Evolutionary conservation across 2,797 vertebrate species (phyloP), one percentile per base, ranked within the genome.

Genomic region (Neopelma chrysocephalum): DNA sequence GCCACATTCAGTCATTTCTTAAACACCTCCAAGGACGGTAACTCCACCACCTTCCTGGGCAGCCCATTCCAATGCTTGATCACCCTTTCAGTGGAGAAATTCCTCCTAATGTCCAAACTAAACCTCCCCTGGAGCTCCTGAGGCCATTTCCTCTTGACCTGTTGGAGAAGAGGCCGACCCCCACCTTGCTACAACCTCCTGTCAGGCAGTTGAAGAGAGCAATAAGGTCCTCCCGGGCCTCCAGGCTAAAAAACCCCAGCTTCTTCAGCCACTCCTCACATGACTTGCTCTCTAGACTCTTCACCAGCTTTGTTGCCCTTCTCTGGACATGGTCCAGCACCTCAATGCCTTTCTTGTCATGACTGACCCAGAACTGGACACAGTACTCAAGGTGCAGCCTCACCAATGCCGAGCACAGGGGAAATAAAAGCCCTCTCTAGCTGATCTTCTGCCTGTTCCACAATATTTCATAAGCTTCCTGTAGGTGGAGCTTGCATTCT

Each of bases 301-400:
- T 53, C 47, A 47, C 17, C 69, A 68, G 34, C 25, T 45, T n/a
- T 1, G 0, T 22, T 45, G 9, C 17, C 40, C 21, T 26, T 34
- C 61, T 53, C n/a, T 68, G 64, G 45, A 48, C 17, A 27, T 3
- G 2, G 32, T 54, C 40, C 15, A 47, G 31, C n/a, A 60, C 20
- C 29, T 60, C 53, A 53, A 4, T 26, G 19, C 60, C 22, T 36
- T 88, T 51, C 45, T 21, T 60, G 29, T 58, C 38, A 16, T 31
- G 47, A 34, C 40, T 8, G 21, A 10, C 34, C 47, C 40, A 75
- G 78, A 75, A 43, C 21, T 60, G 31, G 50, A 47, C 43, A n/a
- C 6, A 66, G 29, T 18, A 19, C 16, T 22, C 0, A 0, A 60
- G 8, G 21, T 53, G 29, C 2, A 1, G 19, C 47, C 47, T 75